phyloP scores from a whole-genome alignment of 2,113 vertebrate genomes.

The Glaucomys volans region DNA sequence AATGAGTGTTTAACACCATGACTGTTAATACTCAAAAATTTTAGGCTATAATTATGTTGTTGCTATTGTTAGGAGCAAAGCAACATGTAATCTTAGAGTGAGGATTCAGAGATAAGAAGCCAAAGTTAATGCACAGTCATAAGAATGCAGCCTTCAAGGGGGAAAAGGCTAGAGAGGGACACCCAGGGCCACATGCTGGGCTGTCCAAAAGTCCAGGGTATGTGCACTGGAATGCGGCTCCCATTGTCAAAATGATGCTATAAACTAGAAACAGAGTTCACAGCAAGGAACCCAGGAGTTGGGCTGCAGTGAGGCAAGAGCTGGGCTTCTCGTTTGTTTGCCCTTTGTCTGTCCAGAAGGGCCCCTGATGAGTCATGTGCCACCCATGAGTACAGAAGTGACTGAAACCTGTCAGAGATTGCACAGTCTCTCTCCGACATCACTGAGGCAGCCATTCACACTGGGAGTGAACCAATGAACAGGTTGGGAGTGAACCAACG shows the following conservation, averaged over 20 bases:
- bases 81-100: background rate
- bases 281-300: background rate
- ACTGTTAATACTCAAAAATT: background rate
- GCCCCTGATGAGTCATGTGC: background rate
- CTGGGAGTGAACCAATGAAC: background rate
- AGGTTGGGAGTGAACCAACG: background rate
- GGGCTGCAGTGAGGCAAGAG: background rate
- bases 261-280: accelerated
- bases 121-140: background rate
- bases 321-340: background rate
- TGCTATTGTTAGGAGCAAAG: background rate
- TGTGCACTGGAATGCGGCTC: too few relatives aligned
- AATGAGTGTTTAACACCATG: background rate
- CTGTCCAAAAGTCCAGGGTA: accelerated
- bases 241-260: background rate
- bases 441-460: accelerated
- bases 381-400: background rate
- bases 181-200: background rate
- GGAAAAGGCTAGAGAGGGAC: too few relatives aligned
- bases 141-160: background rate
- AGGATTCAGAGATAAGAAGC: background rate
- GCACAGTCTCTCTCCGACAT: background rate
- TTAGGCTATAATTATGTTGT: background rate
- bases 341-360: background rate
- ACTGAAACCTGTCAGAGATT: background rate